Evolutionary conservation across 2,888 invertebrate genomes (phyloP).

Genomic region (Catocala fraxini): DNA sequence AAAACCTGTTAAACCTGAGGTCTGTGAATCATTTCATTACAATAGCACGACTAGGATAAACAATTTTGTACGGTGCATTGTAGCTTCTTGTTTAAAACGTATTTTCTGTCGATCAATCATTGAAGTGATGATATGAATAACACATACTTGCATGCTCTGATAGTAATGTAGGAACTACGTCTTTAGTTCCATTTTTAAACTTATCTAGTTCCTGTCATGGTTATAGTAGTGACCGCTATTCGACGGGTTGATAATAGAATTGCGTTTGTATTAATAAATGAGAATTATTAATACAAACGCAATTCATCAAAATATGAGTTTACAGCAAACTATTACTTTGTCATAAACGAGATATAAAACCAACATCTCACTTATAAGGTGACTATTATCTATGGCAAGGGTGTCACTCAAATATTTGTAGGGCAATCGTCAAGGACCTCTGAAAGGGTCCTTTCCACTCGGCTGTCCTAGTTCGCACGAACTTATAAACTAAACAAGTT

Average conservation of each 20-base stretch:
- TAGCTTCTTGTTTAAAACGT: not conserved
- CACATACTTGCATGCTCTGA: no score
- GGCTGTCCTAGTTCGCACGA: constrained; percentile 51
- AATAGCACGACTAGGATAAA: constrained; percentile 19
- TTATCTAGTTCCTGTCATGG: no score
- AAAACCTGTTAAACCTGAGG: constrained; percentile 32
- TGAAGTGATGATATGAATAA: no score
- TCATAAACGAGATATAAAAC: not conserved
- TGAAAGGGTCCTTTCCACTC: constrained; percentile 53
- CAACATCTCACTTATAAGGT: not conserved
- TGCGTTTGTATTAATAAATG: no score
- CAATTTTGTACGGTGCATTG: constrained; percentile 16
- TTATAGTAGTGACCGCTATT: no score
- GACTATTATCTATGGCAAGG: constrained; percentile 15
- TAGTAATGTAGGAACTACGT: no score
- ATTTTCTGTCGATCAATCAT: no score
- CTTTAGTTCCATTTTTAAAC: no score
- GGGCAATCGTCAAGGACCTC: constrained; percentile 59
- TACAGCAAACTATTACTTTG: no score
- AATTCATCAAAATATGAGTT: no score
- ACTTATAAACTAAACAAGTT: constrained; percentile 39
- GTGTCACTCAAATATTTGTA: constrained; percentile 68
- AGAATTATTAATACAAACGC: no score
- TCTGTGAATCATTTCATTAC: constrained; percentile 43
- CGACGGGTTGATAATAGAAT: no score